Conservation (phyloP, 2,888 invertebrate genomes). For the Protophormia terraenovae region DNA sequence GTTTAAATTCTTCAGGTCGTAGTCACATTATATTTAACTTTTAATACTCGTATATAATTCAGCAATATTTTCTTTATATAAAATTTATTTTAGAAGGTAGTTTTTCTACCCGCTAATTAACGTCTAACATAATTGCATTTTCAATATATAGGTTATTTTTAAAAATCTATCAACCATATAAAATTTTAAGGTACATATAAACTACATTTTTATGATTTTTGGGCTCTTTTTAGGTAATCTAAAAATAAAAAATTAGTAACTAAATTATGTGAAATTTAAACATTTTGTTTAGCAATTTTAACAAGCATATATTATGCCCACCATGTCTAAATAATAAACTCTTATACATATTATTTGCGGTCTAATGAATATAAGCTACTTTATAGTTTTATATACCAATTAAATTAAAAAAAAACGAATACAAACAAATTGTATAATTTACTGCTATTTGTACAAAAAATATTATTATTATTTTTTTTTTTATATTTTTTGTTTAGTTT, state of each 20-base stretch:
- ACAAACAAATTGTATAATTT: not conserved
- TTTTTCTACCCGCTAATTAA: too few species aligned
- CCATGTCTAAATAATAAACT: not conserved
- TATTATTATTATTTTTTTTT: too few species aligned
- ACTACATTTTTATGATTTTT: not conserved
- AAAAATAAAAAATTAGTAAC: not conserved
- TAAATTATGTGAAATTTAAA: not conserved
- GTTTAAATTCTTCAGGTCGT: too few species aligned
- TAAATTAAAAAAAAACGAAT: not conserved
- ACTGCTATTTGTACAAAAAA: not conserved
- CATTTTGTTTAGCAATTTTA: not conserved
- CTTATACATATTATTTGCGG: slow-evolving; percentile 23
- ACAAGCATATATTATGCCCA: not conserved
- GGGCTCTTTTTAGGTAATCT: not conserved
- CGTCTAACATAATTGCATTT: not conserved
- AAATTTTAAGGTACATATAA: not conserved
- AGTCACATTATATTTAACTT: too few species aligned
- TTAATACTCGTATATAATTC: too few species aligned
- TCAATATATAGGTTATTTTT: not conserved
- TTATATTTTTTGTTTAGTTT: too few species aligned
- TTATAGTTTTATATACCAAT: not conserved
- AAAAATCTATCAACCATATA: not conserved
- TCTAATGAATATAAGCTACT: slow-evolving; percentile 33
- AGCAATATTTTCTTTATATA: too few species aligned
- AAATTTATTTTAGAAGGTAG: too few species aligned